Evolutionary conservation across 2,113 vertebrate species (phyloP), one percentile per base, ranked within the genome.

Genomic region (Macaca mulatta): DNA sequence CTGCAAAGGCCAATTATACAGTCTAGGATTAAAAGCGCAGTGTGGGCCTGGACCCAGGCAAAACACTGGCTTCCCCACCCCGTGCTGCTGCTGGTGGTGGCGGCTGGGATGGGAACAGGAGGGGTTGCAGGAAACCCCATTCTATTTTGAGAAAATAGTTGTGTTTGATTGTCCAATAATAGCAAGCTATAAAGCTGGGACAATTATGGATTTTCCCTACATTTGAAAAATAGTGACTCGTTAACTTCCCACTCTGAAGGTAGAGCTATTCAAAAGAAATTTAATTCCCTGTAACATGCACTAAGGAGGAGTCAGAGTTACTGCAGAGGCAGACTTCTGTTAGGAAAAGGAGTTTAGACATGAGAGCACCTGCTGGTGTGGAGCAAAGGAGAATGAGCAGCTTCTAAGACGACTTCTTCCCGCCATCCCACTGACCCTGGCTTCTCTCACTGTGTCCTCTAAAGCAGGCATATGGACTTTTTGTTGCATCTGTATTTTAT

Each of bases 211-310:
- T 98, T 99, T 98, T 90, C 97, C 80, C 87, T 98, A 96, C 98
- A 98, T 97, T 84, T 98, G 97, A 98, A 98, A 98, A 98, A 98
- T 89, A 96, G 97, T 97, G 97, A 98, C 90, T 88, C 79, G 98
- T 99, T 98, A 98, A 98, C 80, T 94, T 98, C 75, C 77, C 0
- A 95, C 94, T 98, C 96, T 92, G 97, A 90, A 96, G 97, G 97
- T 97, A 98, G 80, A 89, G 90, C 84, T 97, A 96, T 98, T 98
- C 97, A 95, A 98, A 98, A 97, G 96, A 82, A 98, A 96, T 98
- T 97, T 75, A 97, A 96, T 97, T 89, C 83, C 88, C 8, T n/a
- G 35, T 89, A 90, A 84, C 57, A n/a, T 59, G 59, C 50, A 90
- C 82, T 86, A 38, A 89, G 52, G 81, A 96, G 98, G 80, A 88